Evolutionary conservation across 2,797 vertebrate genomes (phyloP), one percentile per base, ranked within the genome.

Genomic region (Rhinophrynus dorsalis): DNA sequence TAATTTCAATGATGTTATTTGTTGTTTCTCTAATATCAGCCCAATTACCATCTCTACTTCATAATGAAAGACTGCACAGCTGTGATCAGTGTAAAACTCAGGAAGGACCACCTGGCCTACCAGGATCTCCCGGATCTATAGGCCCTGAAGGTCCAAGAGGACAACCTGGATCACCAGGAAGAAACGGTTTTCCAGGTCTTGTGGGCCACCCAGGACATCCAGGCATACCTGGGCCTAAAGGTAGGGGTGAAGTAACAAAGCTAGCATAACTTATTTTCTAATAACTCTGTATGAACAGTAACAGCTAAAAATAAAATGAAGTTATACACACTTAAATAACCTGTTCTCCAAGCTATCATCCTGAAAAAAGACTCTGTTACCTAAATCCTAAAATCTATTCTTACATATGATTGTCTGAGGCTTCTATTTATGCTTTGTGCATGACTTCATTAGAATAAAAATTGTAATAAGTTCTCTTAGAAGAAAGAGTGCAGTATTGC

Each of bases 141-240:
- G 96, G 96, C 37, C 86, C 90, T 3, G 89, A 93, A 78, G 96
- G 97, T 59, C 81, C 86, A 6, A 87, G 89, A 77, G 97, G 97
- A 4, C 86, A 92, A 82, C 91, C 95, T 67, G 96, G 97, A 40
- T 76, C 91, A 32, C 89, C 86, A 8, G 96, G 97, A 40, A 84
- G 81, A 38, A 91, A 91, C 48, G 96, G 96, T 6, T 65, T 90
- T 78, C 90, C 88, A 0, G 97, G 96, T 12, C 79, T 84, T 37
- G 86, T 83, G 15, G 96, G 97, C 64, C 80, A 80, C 60, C 91
- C 91, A 0, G 97, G 96, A 1, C 86, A 75, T 15, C 93, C 89
- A 59, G 97, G 96, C 9, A 69, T 89, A 52, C 84, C 85, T 74
- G 96, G 96, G 26, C 55, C 85, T 29, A 97, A 93, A 96, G 97